phyloP scores from a whole-genome alignment of 2,113 vertebrate genomes.

The Gavia stellata region DNA sequence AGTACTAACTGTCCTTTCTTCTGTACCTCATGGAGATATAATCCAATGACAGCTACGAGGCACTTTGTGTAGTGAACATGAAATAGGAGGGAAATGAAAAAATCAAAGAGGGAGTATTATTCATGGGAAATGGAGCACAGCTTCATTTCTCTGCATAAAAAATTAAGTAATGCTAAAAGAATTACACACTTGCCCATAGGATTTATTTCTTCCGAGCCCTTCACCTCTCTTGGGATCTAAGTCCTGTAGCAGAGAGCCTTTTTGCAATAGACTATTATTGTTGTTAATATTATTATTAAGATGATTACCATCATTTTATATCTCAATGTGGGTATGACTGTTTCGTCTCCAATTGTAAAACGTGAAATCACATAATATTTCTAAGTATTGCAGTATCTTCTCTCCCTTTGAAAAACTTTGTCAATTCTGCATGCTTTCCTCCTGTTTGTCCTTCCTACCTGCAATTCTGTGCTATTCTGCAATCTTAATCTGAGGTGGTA shows the following conservation, averaged over 20 bases:
- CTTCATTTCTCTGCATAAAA: conserved; percentile 48
- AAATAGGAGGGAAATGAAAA: conserved; percentile 41
- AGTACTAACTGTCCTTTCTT: conserved; percentile 1
- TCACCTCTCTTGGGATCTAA: background rate
- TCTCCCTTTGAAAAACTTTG: conserved; percentile 1
- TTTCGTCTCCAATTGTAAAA: background rate
- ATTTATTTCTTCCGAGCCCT: conserved; percentile 24
- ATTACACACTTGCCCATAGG: background rate
- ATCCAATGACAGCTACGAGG: conserved; percentile 3
- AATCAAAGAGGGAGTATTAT: conserved; percentile 45
- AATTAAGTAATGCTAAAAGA: conserved; percentile 13
- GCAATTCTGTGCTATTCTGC: conserved; percentile 14
- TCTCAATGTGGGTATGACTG: background rate
- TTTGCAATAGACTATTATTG: background rate
- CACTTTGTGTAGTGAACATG: background rate
- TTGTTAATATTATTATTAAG: conserved; percentile 4
- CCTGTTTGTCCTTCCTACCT: conserved; percentile 16
- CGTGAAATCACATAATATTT: background rate
- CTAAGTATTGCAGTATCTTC: background rate
- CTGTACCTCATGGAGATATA: background rate
- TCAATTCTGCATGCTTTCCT: conserved; percentile 39
- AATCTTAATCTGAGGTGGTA: background rate
- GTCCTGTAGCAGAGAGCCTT: background rate
- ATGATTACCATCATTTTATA: background rate
- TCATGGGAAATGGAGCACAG: conserved; percentile 50